Evolutionary conservation across 1,140 invertebrate genomes (phyloP).

Genomic region (Archegozetes longisetosus): DNA sequence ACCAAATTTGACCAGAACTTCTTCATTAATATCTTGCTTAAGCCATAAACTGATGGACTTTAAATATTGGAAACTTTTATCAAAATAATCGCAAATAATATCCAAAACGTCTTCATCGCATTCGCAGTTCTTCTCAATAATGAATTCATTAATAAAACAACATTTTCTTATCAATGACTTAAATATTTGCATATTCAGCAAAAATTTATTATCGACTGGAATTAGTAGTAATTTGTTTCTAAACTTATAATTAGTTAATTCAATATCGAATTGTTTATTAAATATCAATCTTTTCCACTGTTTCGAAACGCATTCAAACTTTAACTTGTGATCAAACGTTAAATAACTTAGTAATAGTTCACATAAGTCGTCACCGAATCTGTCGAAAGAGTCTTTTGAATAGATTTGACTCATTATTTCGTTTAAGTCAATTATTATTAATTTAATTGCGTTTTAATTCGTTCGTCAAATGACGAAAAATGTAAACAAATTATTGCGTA

Average conservation of each 20-base stretch:
- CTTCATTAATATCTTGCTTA: background rate
- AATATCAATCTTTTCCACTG: background rate
- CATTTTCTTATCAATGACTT: background rate
- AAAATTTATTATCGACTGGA: background rate
- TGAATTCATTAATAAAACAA: background rate
- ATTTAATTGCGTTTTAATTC: too few relatives aligned
- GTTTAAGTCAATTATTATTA: too few relatives aligned
- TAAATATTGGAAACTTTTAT: background rate
- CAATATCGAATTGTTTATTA: background rate
- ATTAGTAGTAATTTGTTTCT: background rate
- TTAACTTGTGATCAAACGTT: background rate
- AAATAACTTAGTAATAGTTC: background rate
- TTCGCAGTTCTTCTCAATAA: background rate
- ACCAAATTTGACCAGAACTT: background rate
- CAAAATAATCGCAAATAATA: background rate
- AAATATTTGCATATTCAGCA: background rate
- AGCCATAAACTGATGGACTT: background rate
- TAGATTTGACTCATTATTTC: background rate
- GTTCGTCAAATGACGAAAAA: too few relatives aligned
- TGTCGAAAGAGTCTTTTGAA: background rate
- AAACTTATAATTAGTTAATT: background rate
- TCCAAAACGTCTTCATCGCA: background rate
- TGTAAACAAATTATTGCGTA: too few relatives aligned
- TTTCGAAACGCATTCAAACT: background rate
- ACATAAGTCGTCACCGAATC: background rate